These are phyloP conservation scores for Aphodius sticticus DNA, from an alignment of 2,888 invertebrate species.

Conservation along the genomic window DNA sequence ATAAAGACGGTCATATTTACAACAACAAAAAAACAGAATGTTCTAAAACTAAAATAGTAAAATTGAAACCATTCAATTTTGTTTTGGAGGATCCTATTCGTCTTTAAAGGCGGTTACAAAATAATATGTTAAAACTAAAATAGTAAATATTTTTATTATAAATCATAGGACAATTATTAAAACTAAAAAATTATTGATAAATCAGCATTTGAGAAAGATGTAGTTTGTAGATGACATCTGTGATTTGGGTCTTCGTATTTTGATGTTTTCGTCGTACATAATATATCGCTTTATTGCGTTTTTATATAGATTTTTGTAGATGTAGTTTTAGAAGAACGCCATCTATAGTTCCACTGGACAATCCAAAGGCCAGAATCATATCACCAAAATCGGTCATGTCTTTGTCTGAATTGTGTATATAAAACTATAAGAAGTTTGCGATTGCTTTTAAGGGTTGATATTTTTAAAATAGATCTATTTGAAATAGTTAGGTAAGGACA, in stretches of 20 bases:
- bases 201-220: constrained; percentile 7
- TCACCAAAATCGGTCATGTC: constrained; percentile 25
- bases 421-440: not conserved
- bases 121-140: not conserved
- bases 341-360: constrained; percentile 9
- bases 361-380: constrained; percentile 26
- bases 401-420: not conserved
- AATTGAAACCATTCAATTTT: no score
- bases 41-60: not conserved
- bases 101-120: no score
- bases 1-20: not conserved
- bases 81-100: no score
- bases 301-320: not conserved
- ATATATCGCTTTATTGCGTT: not conserved
- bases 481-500: constrained; percentile 9
- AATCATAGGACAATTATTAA: not conserved
- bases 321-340: not conserved
- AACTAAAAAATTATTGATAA: not conserved
- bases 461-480: constrained; percentile 11
- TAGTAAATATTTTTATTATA: not conserved
- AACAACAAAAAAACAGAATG: not conserved
- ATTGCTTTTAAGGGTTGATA: not conserved
- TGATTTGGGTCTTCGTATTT: constrained; percentile 20
- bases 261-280: constrained; percentile 6
- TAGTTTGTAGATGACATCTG: constrained; percentile 23